These are phyloP conservation scores for Bufotes viridis DNA, from an alignment of 2,797 vertebrate genomes.

Conservation along the genomic window DNA sequence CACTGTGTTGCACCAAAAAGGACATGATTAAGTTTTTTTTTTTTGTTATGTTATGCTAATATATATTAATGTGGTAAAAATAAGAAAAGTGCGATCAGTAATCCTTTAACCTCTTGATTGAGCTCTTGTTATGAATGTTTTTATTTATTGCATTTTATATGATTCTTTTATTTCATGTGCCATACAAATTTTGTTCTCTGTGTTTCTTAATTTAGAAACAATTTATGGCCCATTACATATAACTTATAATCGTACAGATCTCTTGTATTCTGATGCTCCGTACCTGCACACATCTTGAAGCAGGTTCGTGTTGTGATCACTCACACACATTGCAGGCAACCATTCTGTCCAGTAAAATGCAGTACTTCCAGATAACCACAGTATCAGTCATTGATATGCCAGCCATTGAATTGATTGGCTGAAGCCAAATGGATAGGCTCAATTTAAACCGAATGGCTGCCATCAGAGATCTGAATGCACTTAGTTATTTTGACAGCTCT, in stretches of 20 bases:
- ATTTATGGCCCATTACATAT: background rate
- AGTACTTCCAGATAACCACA: background rate
- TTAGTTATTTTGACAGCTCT: background rate
- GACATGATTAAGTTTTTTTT: background rate
- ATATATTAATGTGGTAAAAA: background rate
- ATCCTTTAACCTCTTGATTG: constrained; percentile 9
- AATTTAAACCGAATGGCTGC: background rate
- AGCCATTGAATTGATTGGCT: background rate
- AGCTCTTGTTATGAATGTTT: background rate
- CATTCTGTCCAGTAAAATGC: background rate
- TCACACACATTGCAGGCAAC: background rate
- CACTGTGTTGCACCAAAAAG: constrained; percentile 26
- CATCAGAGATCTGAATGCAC: background rate
- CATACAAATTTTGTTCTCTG: constrained; percentile 1
- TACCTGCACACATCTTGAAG: background rate
- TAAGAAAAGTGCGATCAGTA: background rate
- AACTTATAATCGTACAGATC: constrained; percentile 1
- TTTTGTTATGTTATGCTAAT: constrained; percentile 1
- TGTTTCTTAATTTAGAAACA: background rate
- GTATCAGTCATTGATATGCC: background rate
- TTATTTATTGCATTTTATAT: constrained; percentile 28
- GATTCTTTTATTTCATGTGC: background rate
- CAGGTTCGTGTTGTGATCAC: background rate
- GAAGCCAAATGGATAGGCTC: background rate
- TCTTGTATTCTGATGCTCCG: background rate